Conservation (phyloP, 2,113 vertebrate genomes). For the Cyphotilapia sp. region DNA sequence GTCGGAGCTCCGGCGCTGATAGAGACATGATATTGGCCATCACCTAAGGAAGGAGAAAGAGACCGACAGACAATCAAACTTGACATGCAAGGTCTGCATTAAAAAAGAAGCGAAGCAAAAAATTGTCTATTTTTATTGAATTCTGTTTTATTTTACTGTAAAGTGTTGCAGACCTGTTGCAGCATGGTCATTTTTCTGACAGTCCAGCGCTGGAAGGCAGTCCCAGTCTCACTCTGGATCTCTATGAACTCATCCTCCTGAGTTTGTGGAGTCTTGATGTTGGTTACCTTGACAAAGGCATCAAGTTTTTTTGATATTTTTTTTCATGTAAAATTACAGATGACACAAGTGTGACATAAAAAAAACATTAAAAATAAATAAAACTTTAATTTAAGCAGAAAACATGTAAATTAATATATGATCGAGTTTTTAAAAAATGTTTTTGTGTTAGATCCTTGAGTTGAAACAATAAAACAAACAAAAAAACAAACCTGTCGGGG, state of each 20-base stretch:
- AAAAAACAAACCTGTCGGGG: rapidly evolving
- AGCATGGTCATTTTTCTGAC: constrained; percentile 84
- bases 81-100: not conserved
- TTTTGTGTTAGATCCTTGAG: not conserved
- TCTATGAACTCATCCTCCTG: constrained; percentile 97
- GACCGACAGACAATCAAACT: not conserved
- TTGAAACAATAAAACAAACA: not conserved
- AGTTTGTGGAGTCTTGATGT: constrained; percentile 88
- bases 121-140: not conserved
- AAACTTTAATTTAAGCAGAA: not conserved
- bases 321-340: not conserved
- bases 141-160: not conserved
- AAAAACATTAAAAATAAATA: rapidly evolving
- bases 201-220: constrained; percentile 92
- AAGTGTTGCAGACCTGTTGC: constrained; percentile 77
- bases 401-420: rapidly evolving
- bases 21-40: constrained; percentile 87
- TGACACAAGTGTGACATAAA: not conserved
- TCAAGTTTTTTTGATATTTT: not conserved
- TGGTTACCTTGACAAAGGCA: constrained; percentile 75
- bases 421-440: rapidly evolving
- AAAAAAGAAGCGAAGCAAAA: not conserved
- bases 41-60: constrained; percentile 67
- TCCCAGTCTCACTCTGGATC: constrained; percentile 97
- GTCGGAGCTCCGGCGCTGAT: constrained; percentile 82